These are phyloP conservation scores for Ciconia boyciana DNA, from an alignment of 2,113 vertebrate genomes.

Conservation along the genomic window DNA sequence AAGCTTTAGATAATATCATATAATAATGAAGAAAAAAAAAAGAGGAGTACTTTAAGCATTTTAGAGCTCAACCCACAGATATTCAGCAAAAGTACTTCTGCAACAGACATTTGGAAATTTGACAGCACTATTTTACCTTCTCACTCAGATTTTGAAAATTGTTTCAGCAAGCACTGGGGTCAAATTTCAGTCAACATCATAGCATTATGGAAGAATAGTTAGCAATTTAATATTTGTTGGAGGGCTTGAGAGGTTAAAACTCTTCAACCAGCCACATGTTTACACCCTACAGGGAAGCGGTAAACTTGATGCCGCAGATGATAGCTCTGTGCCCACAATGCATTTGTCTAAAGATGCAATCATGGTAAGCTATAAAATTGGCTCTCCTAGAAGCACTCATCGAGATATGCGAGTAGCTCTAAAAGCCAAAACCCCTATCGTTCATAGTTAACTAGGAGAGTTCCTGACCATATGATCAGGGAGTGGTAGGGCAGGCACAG, in stretches of 20 bases:
- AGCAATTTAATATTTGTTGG: background rate
- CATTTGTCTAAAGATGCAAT: background rate
- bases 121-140: constrained; percentile 49
- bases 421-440: background rate
- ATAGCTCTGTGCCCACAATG: background rate
- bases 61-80: constrained; percentile 15
- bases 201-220: background rate
- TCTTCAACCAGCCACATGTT: background rate
- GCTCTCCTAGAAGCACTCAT: background rate
- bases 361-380: background rate
- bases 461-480: background rate
- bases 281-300: background rate
- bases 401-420: background rate
- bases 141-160: constrained; percentile 38
- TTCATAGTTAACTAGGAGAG: background rate
- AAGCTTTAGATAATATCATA: constrained; percentile 18
- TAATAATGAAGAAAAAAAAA: constrained; percentile 4
- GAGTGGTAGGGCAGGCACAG: constrained; percentile 14
- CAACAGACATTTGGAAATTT: constrained; percentile 37
- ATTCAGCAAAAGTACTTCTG: background rate
- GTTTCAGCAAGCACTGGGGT: constrained; percentile 25
- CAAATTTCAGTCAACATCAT: constrained; percentile 31
- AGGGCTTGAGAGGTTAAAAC: constrained; percentile 17
- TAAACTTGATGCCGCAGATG: background rate
- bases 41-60: constrained; percentile 7